Base-by-base conservation (phyloP, 1,140 invertebrate genomes). In the Solenopsis fugax region DNA sequence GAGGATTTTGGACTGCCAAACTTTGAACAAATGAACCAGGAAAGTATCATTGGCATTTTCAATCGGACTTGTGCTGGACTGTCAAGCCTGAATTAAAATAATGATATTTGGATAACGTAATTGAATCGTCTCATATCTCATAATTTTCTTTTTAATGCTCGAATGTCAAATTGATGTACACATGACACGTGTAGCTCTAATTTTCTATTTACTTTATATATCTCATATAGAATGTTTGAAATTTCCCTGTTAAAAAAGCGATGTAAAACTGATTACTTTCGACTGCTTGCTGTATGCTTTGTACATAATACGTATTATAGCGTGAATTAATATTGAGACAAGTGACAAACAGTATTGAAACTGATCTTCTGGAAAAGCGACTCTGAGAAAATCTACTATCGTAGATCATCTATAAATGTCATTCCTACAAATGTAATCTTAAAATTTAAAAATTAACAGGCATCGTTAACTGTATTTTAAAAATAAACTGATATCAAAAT, bases 1-100 rank as follows among this genome's bases (percentile, higher is more conserved):
- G 12, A 92, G 60, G 18, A 87, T 92, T 56, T 13, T 92, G 71
- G 88, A 92, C 10, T 89, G 91, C 41, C 87, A 90, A 37, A 92
- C 87, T 10, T 52, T 85, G 37, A 90, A 82, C 52, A 89, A 92
- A 54, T 92, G 54, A 92, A 80, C 1, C 18, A 16, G 0, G 18
- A 16, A 45, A 75, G 10, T n/a, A 24, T 56, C 37, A 21, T 62
- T 81, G 69, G 34, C 60, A 50, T 54, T 41, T 73, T 75, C 41
- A 50, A 75, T 37, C 24, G 9, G 13, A 73, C 2, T 73, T 24
- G 29, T 75, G 29, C 21, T 16, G 34, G 18, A 50, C 54, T 71
- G 21, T 21, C 48, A 84, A 84, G 29, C 7, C 10, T 21, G 34
- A 56, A 82, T 12, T 60, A 62, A 75, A 45, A 62, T 21, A 48